Evolutionary conservation across 2,888 invertebrate species (phyloP), one percentile per base, ranked within the genome.

Genomic region (Dysmachus trigonus): DNA sequence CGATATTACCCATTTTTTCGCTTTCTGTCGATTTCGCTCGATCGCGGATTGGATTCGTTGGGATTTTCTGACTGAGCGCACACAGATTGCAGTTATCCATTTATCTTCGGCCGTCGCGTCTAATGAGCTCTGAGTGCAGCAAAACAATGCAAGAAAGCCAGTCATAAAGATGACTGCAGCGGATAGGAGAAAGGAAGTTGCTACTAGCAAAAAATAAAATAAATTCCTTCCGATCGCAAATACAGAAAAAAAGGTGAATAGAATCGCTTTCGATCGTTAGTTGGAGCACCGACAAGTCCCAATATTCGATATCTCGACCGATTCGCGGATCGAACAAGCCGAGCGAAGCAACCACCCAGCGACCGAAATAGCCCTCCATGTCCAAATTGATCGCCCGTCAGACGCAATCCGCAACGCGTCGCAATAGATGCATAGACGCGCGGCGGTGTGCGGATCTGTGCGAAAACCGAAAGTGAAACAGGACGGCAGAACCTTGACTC

Each of bases 401-500:
- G 62, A 27, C 76, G 22, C 4, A 47, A 77, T 6, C 47, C 27
- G n/a, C 18, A 1, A 15, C 51, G 47, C 15, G 10, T 15, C 47
- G 77, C 47, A 27, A 77, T 53, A 53, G 30, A 77, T 71, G 71
- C 35, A 62, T 8, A 62, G 62, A 27, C 62, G 51, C 18, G 18
- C 38, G 51, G 10, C 62, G n/a, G n/a, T n/a, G n/a, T n/a, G 22
- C 62, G 62, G 22, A 62, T 62, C 27, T 62, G 62, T 85, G 77
- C 81, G 51, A 74, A 82, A 82, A 77, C 74, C 41, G 51, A 82
- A 86, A 84, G 85, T 77, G 87, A 88, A 89, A 88, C 88, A 88
- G 89, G 88, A 87, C 88, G 88, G 47, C 72, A 81, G 88, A 88
- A 88, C 89, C 89, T 89, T 89, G 89, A 89, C 89, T 89, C 88